These are phyloP conservation scores for Tautogolabrus adspersus DNA, from an alignment of 2,113 vertebrate species.

Conservation along the genomic window DNA sequence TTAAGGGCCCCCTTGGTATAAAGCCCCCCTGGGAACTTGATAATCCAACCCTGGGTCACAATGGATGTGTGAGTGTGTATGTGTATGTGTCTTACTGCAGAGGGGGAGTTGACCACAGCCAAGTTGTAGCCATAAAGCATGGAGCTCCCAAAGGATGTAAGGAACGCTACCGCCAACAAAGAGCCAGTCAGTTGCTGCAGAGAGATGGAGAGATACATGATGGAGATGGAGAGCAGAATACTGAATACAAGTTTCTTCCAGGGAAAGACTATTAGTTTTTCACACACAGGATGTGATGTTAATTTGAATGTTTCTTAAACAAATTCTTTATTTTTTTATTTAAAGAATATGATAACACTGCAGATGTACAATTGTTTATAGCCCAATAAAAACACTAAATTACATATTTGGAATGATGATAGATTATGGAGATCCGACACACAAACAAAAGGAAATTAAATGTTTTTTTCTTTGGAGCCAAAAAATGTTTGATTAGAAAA, in stretches of 20 bases:
- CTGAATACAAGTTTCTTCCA: not conserved
- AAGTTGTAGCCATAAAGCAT: slow-evolving; percentile 95
- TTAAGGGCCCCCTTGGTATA: not conserved
- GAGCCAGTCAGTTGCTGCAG: slow-evolving; percentile 87
- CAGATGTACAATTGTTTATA: too few species aligned
- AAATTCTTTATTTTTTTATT: too few species aligned
- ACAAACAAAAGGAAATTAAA: too few species aligned
- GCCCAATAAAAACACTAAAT: too few species aligned
- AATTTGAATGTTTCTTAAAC: too few species aligned
- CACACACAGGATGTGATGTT: not conserved
- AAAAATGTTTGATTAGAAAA: too few species aligned
- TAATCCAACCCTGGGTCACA: not conserved
- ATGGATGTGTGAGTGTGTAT: not conserved
- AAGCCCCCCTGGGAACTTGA: not conserved
- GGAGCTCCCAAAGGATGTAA: slow-evolving; percentile 93
- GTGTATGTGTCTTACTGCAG: slow-evolving; percentile 81
- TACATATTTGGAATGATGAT: too few species aligned
- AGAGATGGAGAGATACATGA: not conserved
- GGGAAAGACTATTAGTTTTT: not conserved
- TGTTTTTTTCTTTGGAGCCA: too few species aligned
- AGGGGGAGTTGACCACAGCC: slow-evolving; percentile 92
- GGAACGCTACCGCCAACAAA: slow-evolving; percentile 86
- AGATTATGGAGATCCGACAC: too few species aligned
- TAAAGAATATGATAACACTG: too few species aligned
- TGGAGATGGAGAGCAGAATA: not conserved